Evolutionary conservation across 2,888 invertebrate species (phyloP).

Genomic region (Dermolepida albohirtum): DNA sequence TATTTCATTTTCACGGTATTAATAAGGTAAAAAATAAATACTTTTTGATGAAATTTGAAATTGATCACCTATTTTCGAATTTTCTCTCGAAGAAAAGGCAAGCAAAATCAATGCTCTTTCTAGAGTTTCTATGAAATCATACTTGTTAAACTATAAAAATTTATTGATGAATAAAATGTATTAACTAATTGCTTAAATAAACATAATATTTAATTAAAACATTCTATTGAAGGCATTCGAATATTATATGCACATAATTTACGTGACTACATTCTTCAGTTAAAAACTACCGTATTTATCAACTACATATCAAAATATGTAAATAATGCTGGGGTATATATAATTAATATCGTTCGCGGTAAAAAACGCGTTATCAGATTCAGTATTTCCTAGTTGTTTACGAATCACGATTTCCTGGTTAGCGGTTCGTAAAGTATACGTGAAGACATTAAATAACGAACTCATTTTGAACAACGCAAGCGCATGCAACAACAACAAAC

Average conservation of each 20-base stretch:
- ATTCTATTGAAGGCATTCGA: too few relatives aligned
- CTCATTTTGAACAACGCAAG: conserved; percentile 31
- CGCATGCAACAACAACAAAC: conserved; percentile 30
- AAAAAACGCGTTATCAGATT: conserved; percentile 22
- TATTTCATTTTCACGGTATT: too few relatives aligned
- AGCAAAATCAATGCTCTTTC: too few relatives aligned
- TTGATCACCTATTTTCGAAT: too few relatives aligned
- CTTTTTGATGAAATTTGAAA: too few relatives aligned
- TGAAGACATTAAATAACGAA: conserved; percentile 32
- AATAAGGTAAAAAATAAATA: too few relatives aligned
- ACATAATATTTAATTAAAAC: too few relatives aligned
- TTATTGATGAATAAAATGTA: too few relatives aligned
- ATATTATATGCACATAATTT: neutral
- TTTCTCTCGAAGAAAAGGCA: too few relatives aligned
- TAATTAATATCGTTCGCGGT: conserved; percentile 14
- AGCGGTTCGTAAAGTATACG: conserved; percentile 17
- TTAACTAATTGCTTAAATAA: too few relatives aligned
- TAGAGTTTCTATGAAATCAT: too few relatives aligned
- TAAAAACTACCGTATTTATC: conserved; percentile 19
- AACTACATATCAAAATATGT: conserved; percentile 15
- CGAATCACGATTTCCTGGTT: conserved; percentile 31
- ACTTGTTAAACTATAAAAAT: too few relatives aligned
- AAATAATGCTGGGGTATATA: conserved; percentile 4
- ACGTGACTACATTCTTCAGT: neutral
- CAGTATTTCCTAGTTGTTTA: conserved; percentile 29